Evolutionary conservation across 2,888 invertebrate genomes (phyloP).

Genomic region (Mantis religiosa): DNA sequence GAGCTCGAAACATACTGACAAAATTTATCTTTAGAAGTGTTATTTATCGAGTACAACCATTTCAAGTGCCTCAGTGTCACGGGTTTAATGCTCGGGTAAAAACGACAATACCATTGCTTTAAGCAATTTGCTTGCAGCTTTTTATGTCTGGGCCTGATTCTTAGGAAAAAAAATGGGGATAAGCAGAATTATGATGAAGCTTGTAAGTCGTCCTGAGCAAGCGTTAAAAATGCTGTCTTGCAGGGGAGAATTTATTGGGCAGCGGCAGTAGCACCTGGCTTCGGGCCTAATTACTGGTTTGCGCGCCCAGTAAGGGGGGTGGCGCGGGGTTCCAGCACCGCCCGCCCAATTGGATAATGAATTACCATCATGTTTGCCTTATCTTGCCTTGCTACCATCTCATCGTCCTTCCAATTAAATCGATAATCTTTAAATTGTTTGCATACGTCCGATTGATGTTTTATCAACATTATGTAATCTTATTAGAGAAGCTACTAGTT

Average conservation of each 20-base stretch:
- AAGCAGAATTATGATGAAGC: not conserved
- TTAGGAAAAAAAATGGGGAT: not conserved
- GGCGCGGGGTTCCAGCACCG: not conserved
- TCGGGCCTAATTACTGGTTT: not conserved
- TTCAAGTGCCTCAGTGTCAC: no score
- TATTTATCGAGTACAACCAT: no score
- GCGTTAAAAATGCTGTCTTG: not conserved
- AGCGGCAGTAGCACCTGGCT: not conserved
- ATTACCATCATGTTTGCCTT: not conserved
- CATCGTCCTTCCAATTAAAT: not conserved
- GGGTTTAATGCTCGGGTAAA: no score
- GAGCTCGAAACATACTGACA: no score
- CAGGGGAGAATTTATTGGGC: not conserved
- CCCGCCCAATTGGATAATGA: not conserved
- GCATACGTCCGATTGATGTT: no score
- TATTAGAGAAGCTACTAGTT: no score
- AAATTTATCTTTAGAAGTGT: no score
- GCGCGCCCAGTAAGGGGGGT: no score
- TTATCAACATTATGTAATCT: no score
- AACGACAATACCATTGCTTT: no score
- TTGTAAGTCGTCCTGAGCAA: not conserved
- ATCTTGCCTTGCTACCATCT: not conserved
- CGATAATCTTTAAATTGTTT: not conserved
- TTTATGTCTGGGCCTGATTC: not conserved
- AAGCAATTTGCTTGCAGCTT: no score